Evolutionary conservation across 2,113 vertebrate genomes (phyloP), one percentile per base, ranked within the genome.

Genomic region (Colossoma macropomum): DNA sequence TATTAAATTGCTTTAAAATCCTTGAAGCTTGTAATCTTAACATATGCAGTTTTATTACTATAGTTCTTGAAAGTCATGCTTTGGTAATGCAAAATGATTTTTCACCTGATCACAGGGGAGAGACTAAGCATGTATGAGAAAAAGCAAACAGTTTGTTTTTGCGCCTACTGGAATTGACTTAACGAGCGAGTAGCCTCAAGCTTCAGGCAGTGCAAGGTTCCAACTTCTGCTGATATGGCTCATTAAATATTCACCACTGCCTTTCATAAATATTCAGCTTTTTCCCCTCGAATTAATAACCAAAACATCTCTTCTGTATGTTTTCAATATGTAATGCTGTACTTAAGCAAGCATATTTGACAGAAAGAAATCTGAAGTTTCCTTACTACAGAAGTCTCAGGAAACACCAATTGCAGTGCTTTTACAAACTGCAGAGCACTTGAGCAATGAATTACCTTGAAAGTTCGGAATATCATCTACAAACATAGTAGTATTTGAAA

Each of bases 231-330:
- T 72, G 72, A 84, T 65, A 45, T 72, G 60, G 56, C 73, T 77
- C 45, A 83, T 80, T 59, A 80, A 77, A 86, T 72, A 84, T 86
- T 83, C 68, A 83, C 65, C 38, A 32, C 23, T 45, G 63, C 54
- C 66, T 77, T 73, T 84, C 84, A 62, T 74, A 82, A 85, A 78
- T 74, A 79, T 78, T 73, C 73, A 76, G 75, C 45, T 84, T 80
- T 74, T 45, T 38, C 68, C 16, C 16, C 38, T n/a, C 12, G 23
- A 80, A 81, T 86, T 75, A 80, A 75, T 83, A 76, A 83, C 63
- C 27, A 54, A 75, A 70, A 81, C 32, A 65, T 81, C 78, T 34
- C 73, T 60, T 65, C 48, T 48, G 25, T 15, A 30, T 62, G 34
- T 2, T 76, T 81, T 81, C 27, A 28, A 69, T 38, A 12, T 21